Evolutionary conservation across 2,888 invertebrate species (phyloP), one percentile per base, ranked within the genome.

Genomic region (Masnerella sp.): DNA sequence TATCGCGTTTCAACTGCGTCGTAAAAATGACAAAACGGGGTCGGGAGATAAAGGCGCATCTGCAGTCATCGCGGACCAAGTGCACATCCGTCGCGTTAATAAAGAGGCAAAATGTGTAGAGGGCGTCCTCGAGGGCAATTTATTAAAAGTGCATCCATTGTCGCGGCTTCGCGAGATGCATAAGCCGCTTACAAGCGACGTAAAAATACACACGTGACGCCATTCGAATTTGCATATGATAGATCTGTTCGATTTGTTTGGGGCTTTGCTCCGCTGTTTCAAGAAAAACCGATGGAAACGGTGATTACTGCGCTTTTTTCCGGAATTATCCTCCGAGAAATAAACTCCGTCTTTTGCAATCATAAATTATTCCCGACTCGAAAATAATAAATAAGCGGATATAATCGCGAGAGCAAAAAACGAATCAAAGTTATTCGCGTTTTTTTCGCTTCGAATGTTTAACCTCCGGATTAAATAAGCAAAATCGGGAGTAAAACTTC

Each of bases 111-210:
- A 76, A 74, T 72, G 64, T 75, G 76, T 76, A 79, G 79, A 81
- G 80, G 79, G 79, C 70, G 78, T 76, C 73, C 79, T 76, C 74
- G 77, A 79, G 76, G 78, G 82, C 82, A 82, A 85, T 85, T 85
- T 84, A 85, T 85, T 84, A 85, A 84, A 85, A 85, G 83, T 82
- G 85, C 83, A 84, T 85, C 83, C 84, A 82, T 83, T 83, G 83
- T 85, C 83, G 79, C 79, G 74, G 76, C 77, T 74, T 78, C 77
- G 84, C 84, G 47, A 42, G 56, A 28, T 64, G 59, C 65, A 76
- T 73, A 76, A 78, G 72, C 76, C 43, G 70, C 69, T 67, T 73
- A 73, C 62, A 62, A 43, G 68, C 30, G 30, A 14, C 34, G 52
- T 51, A 45, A 61, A 32, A 56, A 59, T 62, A 54, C 58, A 51